A percentile compares a stretch with the other conserved stretches of the same genome.
Conservation (phyloP, 2,888 invertebrate genomes). For the Hirtodrosophila cameraria region DNA sequence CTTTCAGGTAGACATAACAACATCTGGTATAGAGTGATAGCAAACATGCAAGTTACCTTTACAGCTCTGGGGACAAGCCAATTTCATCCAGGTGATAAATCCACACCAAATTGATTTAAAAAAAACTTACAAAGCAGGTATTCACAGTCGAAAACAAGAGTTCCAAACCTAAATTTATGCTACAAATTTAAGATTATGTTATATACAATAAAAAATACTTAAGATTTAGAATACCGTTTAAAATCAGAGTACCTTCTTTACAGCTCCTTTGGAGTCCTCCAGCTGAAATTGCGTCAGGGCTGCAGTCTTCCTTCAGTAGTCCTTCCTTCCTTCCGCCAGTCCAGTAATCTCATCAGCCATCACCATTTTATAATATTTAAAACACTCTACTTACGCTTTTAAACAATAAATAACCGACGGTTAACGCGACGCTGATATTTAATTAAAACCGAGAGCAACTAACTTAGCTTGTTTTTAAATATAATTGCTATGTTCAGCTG, state of each 20-base stretch:
- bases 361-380: background rate
- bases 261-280: background rate
- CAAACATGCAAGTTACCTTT: background rate
- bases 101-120: background rate
- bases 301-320: background rate
- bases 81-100: conserved; percentile 30
- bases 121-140: background rate
- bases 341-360: background rate
- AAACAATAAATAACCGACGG: background rate
- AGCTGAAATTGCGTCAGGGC: background rate
- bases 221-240: conserved; percentile 24
- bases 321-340: background rate
- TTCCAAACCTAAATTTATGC: background rate
- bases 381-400: conserved; percentile 67
- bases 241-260: conserved; percentile 31
- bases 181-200: conserved; percentile 23
- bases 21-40: conserved; percentile 41
- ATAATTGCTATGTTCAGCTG: conserved; percentile 28
- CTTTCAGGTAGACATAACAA: conserved; percentile 41
- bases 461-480: conserved; percentile 10
- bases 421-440: too few species aligned
- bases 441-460: conserved; percentile 56
- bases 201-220: conserved; percentile 24
- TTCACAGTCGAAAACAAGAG: too few species aligned
- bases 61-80: background rate